These are phyloP conservation scores for Oscheius sp. DNA, from an alignment of 2,888 invertebrate genomes.

Conservation along the genomic window DNA sequence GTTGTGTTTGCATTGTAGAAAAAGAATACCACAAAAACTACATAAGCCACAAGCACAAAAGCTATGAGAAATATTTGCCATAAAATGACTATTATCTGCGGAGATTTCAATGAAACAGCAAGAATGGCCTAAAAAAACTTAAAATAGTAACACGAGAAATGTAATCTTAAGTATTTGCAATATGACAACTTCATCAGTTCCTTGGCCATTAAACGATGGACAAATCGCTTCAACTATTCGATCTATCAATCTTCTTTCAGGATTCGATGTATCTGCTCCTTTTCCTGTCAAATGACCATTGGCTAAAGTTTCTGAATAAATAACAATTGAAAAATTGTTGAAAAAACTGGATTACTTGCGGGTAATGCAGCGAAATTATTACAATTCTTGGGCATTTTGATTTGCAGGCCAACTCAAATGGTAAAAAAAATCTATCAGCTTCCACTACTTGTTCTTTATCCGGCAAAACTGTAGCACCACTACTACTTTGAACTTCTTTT, in stretches of 20 bases:
- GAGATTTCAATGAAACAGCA: too few species aligned
- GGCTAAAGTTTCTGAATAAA: constrained; percentile 95
- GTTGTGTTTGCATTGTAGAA: too few species aligned
- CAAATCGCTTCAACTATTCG: constrained; percentile 97
- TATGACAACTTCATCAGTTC: constrained; percentile 97
- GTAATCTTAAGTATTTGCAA: constrained; percentile 96
- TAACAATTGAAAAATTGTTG: constrained; percentile 4
- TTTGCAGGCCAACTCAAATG: constrained; percentile 97
- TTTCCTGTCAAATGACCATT: constrained; percentile 97
- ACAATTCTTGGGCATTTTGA: constrained; percentile 94
- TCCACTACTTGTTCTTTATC: constrained; percentile 74
- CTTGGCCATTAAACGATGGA: constrained; percentile 92
- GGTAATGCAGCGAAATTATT: constrained; percentile 92
- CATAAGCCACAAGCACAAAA: too few species aligned
- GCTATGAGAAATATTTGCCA: too few species aligned
- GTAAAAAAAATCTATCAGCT: constrained; percentile 95
- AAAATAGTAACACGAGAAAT: constrained; percentile 92
- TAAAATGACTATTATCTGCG: too few species aligned
- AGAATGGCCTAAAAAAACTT: too few species aligned
- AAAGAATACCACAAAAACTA: too few species aligned
- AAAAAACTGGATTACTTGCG: constrained; percentile 71
- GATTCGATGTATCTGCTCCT: constrained; percentile 89
- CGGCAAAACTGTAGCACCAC: constrained; percentile 50
- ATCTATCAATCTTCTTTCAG: constrained; percentile 90
- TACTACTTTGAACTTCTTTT: constrained; percentile 40